Evolutionary conservation across 2,888 invertebrate species (phyloP).

Genomic region (Sussaba pulchella): DNA sequence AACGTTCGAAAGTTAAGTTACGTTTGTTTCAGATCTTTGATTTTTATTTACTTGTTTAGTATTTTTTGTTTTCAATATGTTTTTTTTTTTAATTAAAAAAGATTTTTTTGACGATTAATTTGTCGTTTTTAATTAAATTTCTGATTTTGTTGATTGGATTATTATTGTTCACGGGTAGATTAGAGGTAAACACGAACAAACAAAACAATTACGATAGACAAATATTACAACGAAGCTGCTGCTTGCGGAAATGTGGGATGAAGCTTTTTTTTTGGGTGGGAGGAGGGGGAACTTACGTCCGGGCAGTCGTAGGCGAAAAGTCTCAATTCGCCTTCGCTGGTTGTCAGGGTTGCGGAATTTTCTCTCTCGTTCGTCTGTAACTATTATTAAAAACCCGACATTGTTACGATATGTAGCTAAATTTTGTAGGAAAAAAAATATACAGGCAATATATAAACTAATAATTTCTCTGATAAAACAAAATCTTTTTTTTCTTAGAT

Average conservation of each 20-base stretch:
- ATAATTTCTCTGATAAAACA: too few relatives aligned
- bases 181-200: conserved; percentile 34
- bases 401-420: too few relatives aligned
- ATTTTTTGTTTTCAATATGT: conserved; percentile 4
- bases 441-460: too few relatives aligned
- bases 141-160: conserved; percentile 24
- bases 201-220: conserved; percentile 56
- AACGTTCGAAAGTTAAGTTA: not conserved
- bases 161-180: conserved; percentile 6
- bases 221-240: conserved; percentile 58
- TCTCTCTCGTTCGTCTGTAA: conserved; percentile 83
- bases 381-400: conserved; percentile 71
- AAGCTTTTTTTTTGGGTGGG: not conserved
- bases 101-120: too few relatives aligned
- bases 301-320: conserved; percentile 83
- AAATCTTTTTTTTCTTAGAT: too few relatives aligned
- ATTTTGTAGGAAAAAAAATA: too few relatives aligned
- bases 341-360: conserved; percentile 82
- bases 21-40: not conserved
- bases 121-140: conserved; percentile 10
- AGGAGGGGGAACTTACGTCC: conserved; percentile 82
- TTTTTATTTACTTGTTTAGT: not conserved
- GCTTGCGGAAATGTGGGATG: not conserved
- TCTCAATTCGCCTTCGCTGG: conserved; percentile 83
- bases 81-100: conserved; percentile 11